A percentile compares a stretch with the other conserved stretches of the same genome.
These are phyloP conservation scores for Bettongia penicillata DNA, from an alignment of 2,113 vertebrate genomes.

Conservation along the genomic window DNA sequence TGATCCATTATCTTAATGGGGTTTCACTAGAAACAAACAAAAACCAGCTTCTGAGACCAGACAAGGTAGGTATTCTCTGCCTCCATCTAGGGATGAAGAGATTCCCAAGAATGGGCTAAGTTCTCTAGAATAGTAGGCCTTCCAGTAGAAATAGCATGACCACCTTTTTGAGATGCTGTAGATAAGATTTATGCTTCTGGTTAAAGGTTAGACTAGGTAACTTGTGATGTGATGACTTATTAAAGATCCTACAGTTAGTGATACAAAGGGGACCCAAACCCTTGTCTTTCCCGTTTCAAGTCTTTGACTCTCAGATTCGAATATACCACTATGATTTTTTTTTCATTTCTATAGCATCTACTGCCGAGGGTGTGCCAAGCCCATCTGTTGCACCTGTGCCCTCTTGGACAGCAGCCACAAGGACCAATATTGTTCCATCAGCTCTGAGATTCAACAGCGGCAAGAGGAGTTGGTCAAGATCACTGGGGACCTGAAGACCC, in stretches of 20 bases:
- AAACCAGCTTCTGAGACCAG: not conserved
- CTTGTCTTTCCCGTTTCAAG: not conserved
- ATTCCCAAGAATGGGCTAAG: not conserved
- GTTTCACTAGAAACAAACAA: not conserved
- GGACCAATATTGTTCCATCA: slow-evolving; percentile 71
- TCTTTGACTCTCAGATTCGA: not conserved
- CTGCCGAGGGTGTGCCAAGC: slow-evolving; percentile 72
- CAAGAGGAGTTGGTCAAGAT: slow-evolving; percentile 73
- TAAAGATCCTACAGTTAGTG: not conserved
- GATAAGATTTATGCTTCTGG: not conserved
- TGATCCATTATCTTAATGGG: not conserved
- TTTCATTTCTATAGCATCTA: slow-evolving; percentile 73
- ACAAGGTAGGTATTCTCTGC: not conserved
- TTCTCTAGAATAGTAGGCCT: not conserved
- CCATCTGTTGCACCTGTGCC: slow-evolving; percentile 74
- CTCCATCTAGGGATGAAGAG: not conserved
- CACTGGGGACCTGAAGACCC: slow-evolving; percentile 48
- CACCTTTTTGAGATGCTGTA: not conserved
- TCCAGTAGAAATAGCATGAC: not conserved
- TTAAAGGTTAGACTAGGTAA: not conserved
- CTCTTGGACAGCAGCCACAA: slow-evolving; percentile 78
- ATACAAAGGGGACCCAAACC: not conserved
- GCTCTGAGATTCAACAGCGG: slow-evolving; percentile 61
- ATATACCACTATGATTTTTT: not conserved
- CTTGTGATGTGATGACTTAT: not conserved